Evolutionary conservation across 1,140 invertebrate genomes (phyloP).

Genomic region (Nephila pilipes): DNA sequence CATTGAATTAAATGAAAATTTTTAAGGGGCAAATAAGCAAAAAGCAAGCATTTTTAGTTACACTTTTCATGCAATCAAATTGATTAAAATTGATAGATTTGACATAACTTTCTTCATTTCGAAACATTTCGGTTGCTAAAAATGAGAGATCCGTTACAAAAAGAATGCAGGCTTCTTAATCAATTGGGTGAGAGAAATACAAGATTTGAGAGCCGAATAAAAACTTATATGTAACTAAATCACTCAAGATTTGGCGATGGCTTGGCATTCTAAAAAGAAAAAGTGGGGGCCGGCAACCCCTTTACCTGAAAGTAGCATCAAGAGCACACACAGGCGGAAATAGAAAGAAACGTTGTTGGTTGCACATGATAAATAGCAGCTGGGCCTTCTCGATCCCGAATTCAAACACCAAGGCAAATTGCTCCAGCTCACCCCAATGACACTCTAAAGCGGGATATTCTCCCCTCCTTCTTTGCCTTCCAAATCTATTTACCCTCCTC

Average conservation of each 20-base stretch:
- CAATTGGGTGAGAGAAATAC: not conserved
- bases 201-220: not conserved
- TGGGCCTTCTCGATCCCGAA: slow-evolving; percentile 33
- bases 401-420: slow-evolving; percentile 76
- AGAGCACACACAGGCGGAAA: slow-evolving; percentile 57
- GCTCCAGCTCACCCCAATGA: slow-evolving; percentile 63
- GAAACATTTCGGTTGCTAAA: too few species aligned
- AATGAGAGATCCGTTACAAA: too few species aligned
- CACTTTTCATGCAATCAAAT: too few species aligned
- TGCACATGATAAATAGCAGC: slow-evolving; percentile 71
- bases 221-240: not conserved
- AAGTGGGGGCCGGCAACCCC: not conserved
- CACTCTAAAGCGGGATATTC: slow-evolving; percentile 51
- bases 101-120: too few species aligned
- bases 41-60: too few species aligned
- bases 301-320: slow-evolving; percentile 63
- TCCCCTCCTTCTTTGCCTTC: not conserved
- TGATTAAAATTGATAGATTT: too few species aligned
- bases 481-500: slow-evolving; percentile 57
- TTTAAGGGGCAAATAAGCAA: too few species aligned
- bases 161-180: too few species aligned
- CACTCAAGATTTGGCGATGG: not conserved
- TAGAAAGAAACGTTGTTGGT: not conserved
- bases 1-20: too few species aligned
- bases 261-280: not conserved